phyloP scores from a whole-genome alignment of 1,140 invertebrate genomes.

The Neoseiulus cucumeris region DNA sequence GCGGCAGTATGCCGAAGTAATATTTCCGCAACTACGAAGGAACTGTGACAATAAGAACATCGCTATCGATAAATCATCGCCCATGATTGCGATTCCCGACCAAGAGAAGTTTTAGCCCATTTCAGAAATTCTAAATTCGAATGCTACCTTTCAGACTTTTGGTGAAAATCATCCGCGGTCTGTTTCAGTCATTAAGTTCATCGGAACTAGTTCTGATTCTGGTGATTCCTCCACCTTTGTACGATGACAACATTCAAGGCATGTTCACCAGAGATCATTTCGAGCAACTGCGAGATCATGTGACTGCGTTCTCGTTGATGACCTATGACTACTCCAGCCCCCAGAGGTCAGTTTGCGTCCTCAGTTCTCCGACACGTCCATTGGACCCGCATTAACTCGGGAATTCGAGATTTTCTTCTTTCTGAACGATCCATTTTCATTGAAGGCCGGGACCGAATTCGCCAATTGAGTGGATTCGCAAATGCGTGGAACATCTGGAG shows the following conservation, averaged over 20 bases:
- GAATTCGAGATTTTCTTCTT: background rate
- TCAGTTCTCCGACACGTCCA: no score
- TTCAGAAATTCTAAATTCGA: no score
- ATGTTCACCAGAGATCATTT: slow-evolving; percentile 56
- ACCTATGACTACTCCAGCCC: slow-evolving; percentile 79
- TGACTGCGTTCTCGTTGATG: slow-evolving; percentile 76
- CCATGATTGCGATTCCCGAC: no score
- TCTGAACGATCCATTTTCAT: slow-evolving; percentile 11
- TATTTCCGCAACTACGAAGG: slow-evolving; percentile 28
- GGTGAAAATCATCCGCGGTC: slow-evolving; percentile 29
- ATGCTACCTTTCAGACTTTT: slow-evolving; percentile 20
- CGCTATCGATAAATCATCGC: no score
- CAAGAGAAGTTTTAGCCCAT: no score
- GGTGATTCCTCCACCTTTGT: slow-evolving; percentile 54
- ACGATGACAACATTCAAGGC: slow-evolving; percentile 39
- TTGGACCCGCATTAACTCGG: no score
- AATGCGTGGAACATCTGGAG: slow-evolving; percentile 50
- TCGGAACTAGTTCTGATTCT: slow-evolving; percentile 46
- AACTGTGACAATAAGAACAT: no score
- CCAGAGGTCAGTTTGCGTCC: slow-evolving; percentile 38
- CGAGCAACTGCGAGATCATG: slow-evolving; percentile 46
- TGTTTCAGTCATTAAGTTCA: slow-evolving; percentile 31
- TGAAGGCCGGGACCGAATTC: slow-evolving; percentile 50
- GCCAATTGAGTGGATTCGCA: slow-evolving; percentile 56
- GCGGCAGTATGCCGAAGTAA: slow-evolving; percentile 42